Evolutionary conservation across 2,888 invertebrate species (phyloP).

Genomic region (Cerceris ruficornis): DNA sequence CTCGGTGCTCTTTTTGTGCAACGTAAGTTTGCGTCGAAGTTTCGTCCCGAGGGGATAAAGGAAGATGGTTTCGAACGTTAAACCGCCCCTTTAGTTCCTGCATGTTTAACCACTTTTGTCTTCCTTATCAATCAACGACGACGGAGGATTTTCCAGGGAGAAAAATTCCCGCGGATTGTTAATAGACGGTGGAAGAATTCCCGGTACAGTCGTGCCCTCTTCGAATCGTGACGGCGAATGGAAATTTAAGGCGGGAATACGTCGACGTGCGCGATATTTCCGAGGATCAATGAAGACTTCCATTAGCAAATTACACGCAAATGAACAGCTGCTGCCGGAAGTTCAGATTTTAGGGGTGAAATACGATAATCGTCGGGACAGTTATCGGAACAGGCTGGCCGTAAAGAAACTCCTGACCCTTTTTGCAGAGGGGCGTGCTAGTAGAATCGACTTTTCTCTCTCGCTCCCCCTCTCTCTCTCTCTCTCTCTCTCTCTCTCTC

Average conservation of each 20-base stretch:
- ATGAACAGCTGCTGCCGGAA: neutral
- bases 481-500: neutral
- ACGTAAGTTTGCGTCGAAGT: slow-evolving; percentile 7
- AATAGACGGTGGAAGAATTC: neutral
- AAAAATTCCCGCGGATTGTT: neutral
- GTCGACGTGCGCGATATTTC: no score
- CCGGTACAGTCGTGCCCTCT: no score
- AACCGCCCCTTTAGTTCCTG: slow-evolving; percentile 1
- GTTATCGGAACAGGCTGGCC: neutral
- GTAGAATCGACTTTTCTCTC: neutral
- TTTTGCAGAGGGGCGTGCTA: neutral
- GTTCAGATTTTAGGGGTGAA: neutral
- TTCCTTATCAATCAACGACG: slow-evolving; percentile 1
- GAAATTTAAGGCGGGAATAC: no score
- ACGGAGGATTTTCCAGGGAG: neutral
- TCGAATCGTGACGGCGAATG: no score
- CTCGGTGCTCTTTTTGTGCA: slow-evolving; percentile 4
- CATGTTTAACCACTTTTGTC: slow-evolving; percentile 10
- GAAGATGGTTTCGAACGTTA: neutral
- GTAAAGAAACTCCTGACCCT: slow-evolving; percentile 2
- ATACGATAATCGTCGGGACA: neutral
- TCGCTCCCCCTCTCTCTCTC: neutral
- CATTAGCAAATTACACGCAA: neutral
- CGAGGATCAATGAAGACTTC: neutral
- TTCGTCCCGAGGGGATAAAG: neutral